These are phyloP conservation scores for Hypomecis atomaria DNA, from an alignment of 2,888 invertebrate species.

Conservation along the genomic window DNA sequence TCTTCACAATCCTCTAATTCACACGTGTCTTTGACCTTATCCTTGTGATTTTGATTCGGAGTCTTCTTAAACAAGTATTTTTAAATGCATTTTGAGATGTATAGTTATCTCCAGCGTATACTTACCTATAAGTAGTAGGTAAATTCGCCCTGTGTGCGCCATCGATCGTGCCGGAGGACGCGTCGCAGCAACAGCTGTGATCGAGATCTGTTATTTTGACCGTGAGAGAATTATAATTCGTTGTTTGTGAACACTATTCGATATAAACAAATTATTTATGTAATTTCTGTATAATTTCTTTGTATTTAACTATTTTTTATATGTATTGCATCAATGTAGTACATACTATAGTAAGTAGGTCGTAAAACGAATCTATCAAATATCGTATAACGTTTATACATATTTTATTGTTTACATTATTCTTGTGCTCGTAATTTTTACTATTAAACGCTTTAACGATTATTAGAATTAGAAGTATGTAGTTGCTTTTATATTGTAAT, in stretches of 20 bases:
- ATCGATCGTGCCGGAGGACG: constrained; percentile 68
- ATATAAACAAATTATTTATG: constrained; percentile 26
- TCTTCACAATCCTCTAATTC: constrained; percentile 43
- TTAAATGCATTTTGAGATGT: too few relatives aligned
- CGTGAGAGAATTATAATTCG: constrained; percentile 73
- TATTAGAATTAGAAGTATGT: constrained; percentile 26
- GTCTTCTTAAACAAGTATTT: too few relatives aligned
- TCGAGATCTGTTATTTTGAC: constrained; percentile 76
- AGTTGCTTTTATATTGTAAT: constrained; percentile 39
- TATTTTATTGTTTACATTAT: constrained; percentile 24
- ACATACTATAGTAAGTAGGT: constrained; percentile 18
- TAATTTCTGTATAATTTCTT: constrained; percentile 24
- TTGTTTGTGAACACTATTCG: constrained; percentile 47
- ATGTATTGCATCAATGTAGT: constrained; percentile 23
- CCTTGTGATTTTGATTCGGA: constrained; percentile 20
- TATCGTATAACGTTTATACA: constrained; percentile 22
- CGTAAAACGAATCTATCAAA: constrained; percentile 22
- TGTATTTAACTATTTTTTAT: constrained; percentile 18
- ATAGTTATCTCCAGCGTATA: too few relatives aligned
- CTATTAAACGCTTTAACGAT: constrained; percentile 35
- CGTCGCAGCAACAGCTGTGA: constrained; percentile 77
- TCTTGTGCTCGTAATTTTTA: constrained; percentile 22
- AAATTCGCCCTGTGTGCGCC: constrained; percentile 46
- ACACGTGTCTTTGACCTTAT: constrained; percentile 49
- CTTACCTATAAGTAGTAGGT: constrained; percentile 22